A percentile compares a stretch with the other conserved stretches of the same genome.
These are phyloP conservation scores for Andrena haemorrhoa DNA, from an alignment of 2,888 invertebrate genomes.

Conservation along the genomic window DNA sequence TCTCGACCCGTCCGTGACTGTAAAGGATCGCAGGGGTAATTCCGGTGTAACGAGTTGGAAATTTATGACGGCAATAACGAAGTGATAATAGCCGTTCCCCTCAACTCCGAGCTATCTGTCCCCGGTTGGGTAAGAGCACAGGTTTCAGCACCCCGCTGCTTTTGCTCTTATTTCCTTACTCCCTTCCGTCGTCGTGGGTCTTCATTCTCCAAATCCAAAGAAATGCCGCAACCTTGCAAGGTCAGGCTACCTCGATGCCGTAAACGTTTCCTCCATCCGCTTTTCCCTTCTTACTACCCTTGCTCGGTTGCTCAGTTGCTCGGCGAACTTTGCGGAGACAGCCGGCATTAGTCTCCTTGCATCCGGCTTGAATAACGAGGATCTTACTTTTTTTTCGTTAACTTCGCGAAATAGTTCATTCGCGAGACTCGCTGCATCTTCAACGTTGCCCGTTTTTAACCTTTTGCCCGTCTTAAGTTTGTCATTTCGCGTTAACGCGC, in stretches of 20 bases:
- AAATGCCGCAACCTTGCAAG: conserved; percentile 43
- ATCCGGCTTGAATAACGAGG: not conserved
- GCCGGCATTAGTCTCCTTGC: conserved; percentile 12
- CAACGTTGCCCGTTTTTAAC: not conserved
- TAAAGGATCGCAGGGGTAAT: conserved; percentile 62
- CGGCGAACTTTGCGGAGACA: conserved; percentile 27
- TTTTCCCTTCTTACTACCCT: conserved; percentile 8
- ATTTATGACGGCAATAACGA: conserved; percentile 83
- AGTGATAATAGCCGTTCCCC: conserved; percentile 82
- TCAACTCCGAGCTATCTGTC: conserved; percentile 76
- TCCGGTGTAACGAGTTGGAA: conserved; percentile 74
- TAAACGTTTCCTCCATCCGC: conserved; percentile 1
- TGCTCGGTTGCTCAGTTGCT: conserved; percentile 44
- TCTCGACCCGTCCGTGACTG: conserved; percentile 32
- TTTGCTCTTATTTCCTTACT: conserved; percentile 78
- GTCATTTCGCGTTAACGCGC: not conserved
- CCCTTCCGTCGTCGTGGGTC: conserved; percentile 56
- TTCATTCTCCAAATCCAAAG: conserved; percentile 32
- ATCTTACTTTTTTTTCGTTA: not conserved
- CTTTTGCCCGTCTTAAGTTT: too few relatives aligned
- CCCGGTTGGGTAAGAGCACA: conserved; percentile 75
- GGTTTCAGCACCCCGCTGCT: conserved; percentile 77
- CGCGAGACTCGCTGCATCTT: not conserved
- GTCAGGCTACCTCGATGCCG: conserved; percentile 7
- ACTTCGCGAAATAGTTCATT: not conserved